Conservation (phyloP, 2,797 vertebrate species). For the Enteromius anoplus region DNA sequence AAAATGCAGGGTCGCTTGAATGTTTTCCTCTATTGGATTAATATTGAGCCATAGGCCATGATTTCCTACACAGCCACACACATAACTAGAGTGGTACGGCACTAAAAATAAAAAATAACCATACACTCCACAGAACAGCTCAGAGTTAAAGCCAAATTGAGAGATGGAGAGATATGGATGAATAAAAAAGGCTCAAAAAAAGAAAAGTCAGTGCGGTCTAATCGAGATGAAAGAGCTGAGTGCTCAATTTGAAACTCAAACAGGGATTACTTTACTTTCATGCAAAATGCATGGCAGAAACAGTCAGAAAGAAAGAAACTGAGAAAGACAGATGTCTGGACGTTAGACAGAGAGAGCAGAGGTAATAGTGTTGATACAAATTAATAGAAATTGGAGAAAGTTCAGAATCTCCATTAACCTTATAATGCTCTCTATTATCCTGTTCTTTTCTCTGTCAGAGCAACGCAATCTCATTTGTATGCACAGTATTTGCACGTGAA, state of each 20-base stretch:
- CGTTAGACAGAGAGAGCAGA: constrained; percentile 10
- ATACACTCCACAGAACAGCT: constrained; percentile 3
- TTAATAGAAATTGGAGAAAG: constrained; percentile 35
- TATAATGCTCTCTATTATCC: constrained; percentile 3
- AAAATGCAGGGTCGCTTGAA: constrained; percentile 24
- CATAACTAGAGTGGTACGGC: constrained; percentile 32
- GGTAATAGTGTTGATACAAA: not conserved
- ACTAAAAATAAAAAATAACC: constrained; percentile 43
- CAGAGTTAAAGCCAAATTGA: constrained; percentile 20
- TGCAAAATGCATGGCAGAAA: constrained; percentile 39
- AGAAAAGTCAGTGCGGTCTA: constrained; percentile 22
- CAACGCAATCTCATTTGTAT: not conserved
- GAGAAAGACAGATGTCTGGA: constrained; percentile 3
- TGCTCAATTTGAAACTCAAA: constrained; percentile 46
- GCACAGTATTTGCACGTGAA: not conserved
- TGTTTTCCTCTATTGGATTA: constrained; percentile 41
- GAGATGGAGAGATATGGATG: constrained; percentile 4
- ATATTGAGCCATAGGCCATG: constrained; percentile 34
- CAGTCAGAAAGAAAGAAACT: constrained; percentile 14
- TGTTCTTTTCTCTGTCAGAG: constrained; percentile 4
- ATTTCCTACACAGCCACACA: constrained; percentile 29
- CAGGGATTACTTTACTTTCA: constrained; percentile 40
- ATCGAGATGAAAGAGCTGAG: constrained; percentile 25
- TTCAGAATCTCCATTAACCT: constrained; percentile 24
- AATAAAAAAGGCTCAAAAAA: constrained; percentile 16